Evolutionary conservation across 2,888 invertebrate species (phyloP).

Genomic region (Candidula unifasciata): DNA sequence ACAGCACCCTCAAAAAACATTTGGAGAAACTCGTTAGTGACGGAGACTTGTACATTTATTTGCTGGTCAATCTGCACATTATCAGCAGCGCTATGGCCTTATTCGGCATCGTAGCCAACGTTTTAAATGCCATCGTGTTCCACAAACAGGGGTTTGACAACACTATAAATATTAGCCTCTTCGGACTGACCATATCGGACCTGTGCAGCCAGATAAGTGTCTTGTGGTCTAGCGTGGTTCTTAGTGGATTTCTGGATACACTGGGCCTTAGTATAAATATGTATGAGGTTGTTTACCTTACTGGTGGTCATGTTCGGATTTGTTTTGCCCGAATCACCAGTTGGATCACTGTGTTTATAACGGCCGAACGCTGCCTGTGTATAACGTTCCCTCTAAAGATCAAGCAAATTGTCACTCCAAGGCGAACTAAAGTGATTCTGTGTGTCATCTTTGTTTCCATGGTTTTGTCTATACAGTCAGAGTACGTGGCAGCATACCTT

Average conservation of each 20-base stretch:
- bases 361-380: background rate
- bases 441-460: background rate
- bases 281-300: background rate
- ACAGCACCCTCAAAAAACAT: background rate
- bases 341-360: background rate
- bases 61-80: background rate
- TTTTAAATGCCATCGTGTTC: background rate
- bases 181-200: background rate
- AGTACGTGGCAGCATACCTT: background rate
- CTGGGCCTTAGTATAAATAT: background rate
- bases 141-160: background rate
- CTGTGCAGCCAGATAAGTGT: background rate
- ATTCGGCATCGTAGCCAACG: background rate
- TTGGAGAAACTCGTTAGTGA: background rate
- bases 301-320: background rate
- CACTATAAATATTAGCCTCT: background rate
- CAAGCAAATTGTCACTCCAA: background rate
- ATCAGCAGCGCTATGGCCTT: background rate
- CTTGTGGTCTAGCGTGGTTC: background rate
- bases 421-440: background rate
- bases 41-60: background rate
- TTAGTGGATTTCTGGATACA: background rate
- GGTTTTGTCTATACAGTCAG: background rate
- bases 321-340: background rate
- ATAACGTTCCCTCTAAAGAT: background rate